Base-by-base conservation (phyloP, 2,113 vertebrate genomes). In the Tiliqua scincoides region DNA sequence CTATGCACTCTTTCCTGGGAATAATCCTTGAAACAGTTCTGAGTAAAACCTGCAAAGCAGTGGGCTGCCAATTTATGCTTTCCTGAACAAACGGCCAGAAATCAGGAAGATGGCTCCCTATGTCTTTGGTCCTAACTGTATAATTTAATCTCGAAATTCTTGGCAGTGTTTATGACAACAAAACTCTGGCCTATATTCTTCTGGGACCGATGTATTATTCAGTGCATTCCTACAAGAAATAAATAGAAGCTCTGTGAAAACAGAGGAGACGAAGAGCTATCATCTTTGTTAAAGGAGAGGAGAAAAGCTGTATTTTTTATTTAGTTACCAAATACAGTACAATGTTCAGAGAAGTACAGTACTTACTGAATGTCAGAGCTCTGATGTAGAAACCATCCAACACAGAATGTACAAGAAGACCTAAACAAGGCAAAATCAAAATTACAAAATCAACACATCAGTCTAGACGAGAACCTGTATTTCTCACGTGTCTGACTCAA, bases 101-200 rank as follows among this genome's bases (percentile, higher is more conserved):
- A 91, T 83, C 85, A 91, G 81, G 63, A 87, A 81, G 63, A 54
- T 68, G 88, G 67, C 61, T 86, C 86, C 75, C 54, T 77, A 30
- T 78, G 89, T 73, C 30, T 86, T 63, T 54, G 86, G 54, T 67
- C 87, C 86, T 83, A 73, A 79, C 17, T 72, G 32, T 63, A 37
- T 79, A 93, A 89, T 84, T 93, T 84, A 85, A 83, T 92, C 82
- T 87, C 82, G 57, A 68, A 52, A n/a, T 35, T 84, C n/a, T 87
- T 84, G 72, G 71, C n/a, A 89, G 86, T 43, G 88, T 70, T 0
- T 68, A 27, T 52, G 82, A 86, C 27, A 90, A 79, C 18, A 83
- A 43, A 89, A 17, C 5, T 63, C 75, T 86, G 59, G 18, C 65
- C 89, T 70, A 32, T 1, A 0, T 78, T 90, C 76, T 85, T 1